Percentiles rank a stretch among this genome's conserved stretches.
phyloP scores from a whole-genome alignment of 2,888 invertebrate species.

The Pristionchus japonicus region DNA sequence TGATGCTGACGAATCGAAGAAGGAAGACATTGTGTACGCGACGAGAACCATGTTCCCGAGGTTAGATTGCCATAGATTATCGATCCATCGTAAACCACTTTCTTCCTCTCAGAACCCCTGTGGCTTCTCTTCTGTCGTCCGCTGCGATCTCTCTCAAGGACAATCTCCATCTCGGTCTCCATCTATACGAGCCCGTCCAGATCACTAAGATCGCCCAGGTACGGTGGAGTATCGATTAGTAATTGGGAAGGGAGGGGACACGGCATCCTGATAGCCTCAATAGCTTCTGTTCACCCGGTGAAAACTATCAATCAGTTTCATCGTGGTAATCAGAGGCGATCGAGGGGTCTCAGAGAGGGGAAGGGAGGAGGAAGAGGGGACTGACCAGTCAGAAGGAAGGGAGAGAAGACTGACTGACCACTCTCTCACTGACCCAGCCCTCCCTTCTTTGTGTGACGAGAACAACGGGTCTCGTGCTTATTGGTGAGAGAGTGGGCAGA shows the following conservation, averaged over 20 bases:
- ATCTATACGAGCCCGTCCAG: conserved; percentile 42
- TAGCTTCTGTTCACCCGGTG: conserved; percentile 49
- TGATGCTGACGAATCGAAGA: conserved; percentile 13
- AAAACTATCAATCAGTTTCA: conserved; percentile 40
- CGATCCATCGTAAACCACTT: neutral
- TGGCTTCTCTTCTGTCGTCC: neutral
- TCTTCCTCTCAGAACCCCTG: conserved; percentile 27
- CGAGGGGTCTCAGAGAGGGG: neutral
- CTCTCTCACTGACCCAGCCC: neutral
- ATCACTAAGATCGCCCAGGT: conserved; percentile 48
- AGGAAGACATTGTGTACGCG: conserved; percentile 14
- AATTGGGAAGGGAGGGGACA: neutral
- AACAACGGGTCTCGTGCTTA: neutral
- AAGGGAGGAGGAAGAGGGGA: neutral
- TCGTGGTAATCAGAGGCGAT: conserved; percentile 32
- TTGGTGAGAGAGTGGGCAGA: neutral
- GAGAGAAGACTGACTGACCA: conserved; percentile 25
- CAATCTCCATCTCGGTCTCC: conserved; percentile 43
- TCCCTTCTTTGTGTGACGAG: conserved; percentile 10
- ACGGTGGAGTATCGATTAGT: neutral
- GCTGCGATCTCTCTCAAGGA: conserved; percentile 25
- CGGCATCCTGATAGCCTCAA: neutral
- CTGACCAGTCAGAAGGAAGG: neutral
- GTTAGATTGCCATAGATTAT: neutral
- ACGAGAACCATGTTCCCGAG: conserved; percentile 29